Conservation (phyloP, 2,888 invertebrate species). For the Campoplex capitator region DNA sequence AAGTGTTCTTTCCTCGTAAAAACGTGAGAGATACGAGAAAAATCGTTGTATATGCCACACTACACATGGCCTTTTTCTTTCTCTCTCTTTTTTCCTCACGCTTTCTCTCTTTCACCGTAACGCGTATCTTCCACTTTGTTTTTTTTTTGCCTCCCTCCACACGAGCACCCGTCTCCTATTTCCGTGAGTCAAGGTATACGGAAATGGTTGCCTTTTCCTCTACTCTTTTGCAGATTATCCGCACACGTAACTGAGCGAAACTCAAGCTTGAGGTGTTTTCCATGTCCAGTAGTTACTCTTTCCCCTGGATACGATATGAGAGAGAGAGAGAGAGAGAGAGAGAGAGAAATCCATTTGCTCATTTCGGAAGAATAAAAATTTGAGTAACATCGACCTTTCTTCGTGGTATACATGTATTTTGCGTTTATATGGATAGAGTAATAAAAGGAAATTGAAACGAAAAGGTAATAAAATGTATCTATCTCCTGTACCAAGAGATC, state of each 20-base stretch:
- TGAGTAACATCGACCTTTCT: slow-evolving; percentile 8
- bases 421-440: slow-evolving; percentile 2
- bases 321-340: neutral
- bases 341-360: slow-evolving; percentile 47
- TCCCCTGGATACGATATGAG: neutral
- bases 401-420: neutral
- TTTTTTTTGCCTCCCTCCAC: slow-evolving; percentile 9
- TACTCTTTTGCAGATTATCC: slow-evolving; percentile 36
- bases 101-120: neutral
- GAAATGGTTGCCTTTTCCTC: slow-evolving; percentile 38
- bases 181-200: slow-evolving; percentile 18
- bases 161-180: slow-evolving; percentile 10
- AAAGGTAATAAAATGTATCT: slow-evolving; percentile 29
- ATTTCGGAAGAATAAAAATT: slow-evolving; percentile 45
- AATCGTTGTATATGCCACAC: slow-evolving; percentile 57
- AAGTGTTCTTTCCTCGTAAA: slow-evolving; percentile 59
- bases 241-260: slow-evolving; percentile 35
- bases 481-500: neutral
- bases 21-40: slow-evolving; percentile 59
- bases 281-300: slow-evolving; percentile 47
- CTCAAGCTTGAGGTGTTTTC: slow-evolving; percentile 54
- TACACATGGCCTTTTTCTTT: slow-evolving; percentile 16
- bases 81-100: slow-evolving; percentile 1
- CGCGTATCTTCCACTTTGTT: slow-evolving; percentile 5
- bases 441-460: slow-evolving; percentile 42